Base-by-base conservation (phyloP, 1,140 invertebrate genomes). In the Bombus difficillimus region DNA sequence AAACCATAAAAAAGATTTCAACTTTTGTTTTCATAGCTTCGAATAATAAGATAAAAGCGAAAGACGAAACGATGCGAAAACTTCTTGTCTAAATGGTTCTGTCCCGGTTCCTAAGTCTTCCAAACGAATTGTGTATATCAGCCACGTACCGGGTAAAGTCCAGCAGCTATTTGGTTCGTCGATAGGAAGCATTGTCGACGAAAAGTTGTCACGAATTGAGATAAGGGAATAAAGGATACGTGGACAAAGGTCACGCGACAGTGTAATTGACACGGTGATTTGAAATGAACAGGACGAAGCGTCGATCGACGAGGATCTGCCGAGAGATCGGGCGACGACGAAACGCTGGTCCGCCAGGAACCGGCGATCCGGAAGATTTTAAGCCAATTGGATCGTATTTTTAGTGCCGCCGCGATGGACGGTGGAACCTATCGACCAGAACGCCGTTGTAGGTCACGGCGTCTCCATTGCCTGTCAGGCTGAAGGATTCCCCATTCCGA, bases 401-500 rank as follows among this genome's bases (percentile, higher is more conserved):
- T 86, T 94, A 98, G 98, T 99, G 88, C 98, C 98, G n/a, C 98
- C 98, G 28, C 96, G 97, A 93, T 99, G 98, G 98, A 97, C 98
- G 8, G 95, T 98, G 80, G 98, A 99, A 94, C 98, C 98, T 13
- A 96, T 96, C 90, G 98, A 99, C 93, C 96, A 97, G 32, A 98
- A 97, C 89, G 98, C 98, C 18, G 97, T 98, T 81, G 97, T 98
- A 28, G 97, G 97, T 57, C 96, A 98, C 90, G 97, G 97, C 92
- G 97, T 98, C n/a, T 96, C 97, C 37, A 95, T 99, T n/a, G 97
- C 98, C 93, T 99, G 98, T 93, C 97, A 98, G 94, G 98, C 98
- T 1, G 97, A 97, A 85, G 98, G 98, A 59, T 98, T 98, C 93
- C 98, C 98, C 0, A 97, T 97, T 89, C 98, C 98, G 2, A 96